These are phyloP conservation scores for Oreochromis niloticus DNA, from an alignment of 2,113 vertebrate genomes.

Conservation along the genomic window DNA sequence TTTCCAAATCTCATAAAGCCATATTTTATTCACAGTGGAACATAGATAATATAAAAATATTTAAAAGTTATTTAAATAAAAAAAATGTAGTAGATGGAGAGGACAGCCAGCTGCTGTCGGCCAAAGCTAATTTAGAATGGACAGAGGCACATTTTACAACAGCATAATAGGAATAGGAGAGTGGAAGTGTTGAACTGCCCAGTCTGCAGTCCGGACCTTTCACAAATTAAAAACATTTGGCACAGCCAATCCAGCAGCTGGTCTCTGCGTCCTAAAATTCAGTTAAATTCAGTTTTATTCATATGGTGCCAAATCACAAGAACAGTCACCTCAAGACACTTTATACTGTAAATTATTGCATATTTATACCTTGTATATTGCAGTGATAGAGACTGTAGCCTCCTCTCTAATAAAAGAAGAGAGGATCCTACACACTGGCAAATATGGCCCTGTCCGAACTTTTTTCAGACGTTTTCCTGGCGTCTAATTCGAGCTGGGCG, in stretches of 20 bases:
- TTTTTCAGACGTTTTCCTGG: fast-evolving
- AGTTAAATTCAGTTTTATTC: not conserved
- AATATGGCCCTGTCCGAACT: fast-evolving
- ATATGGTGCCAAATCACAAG: not conserved
- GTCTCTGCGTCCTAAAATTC: not conserved
- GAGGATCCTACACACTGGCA: fast-evolving
- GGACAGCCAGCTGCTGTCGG: fast-evolving
- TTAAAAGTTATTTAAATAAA: not conserved
- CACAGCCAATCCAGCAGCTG: not conserved
- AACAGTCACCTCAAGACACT: not conserved
- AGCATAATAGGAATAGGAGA: not conserved
- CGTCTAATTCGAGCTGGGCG: not conserved
- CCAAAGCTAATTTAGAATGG: not conserved
- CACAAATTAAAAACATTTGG: not conserved
- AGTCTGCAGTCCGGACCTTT: fast-evolving
- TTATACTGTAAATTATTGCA: not conserved
- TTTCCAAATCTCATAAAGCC: not conserved
- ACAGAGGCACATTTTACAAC: not conserved
- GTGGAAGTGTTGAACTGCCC: not conserved
- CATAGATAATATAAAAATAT: not conserved
- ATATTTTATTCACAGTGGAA: not conserved
- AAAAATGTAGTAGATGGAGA: not conserved
- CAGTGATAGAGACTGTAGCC: not conserved
- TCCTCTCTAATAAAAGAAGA: not conserved
- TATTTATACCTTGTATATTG: not conserved